Conservation (phyloP, 2,888 invertebrate genomes). For the Synergus laeviventris region DNA sequence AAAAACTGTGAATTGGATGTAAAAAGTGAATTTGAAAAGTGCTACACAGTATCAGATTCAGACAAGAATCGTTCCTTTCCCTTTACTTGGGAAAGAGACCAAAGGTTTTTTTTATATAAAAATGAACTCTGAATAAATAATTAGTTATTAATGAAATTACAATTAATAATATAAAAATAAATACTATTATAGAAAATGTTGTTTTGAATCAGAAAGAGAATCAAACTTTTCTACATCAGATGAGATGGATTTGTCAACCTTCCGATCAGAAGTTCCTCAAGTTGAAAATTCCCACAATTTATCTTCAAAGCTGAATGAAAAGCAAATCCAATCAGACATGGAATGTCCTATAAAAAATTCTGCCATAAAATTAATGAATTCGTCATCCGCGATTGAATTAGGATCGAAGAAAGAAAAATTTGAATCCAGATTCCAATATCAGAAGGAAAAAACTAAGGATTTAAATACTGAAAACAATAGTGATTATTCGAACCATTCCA, state of each 20-base stretch:
- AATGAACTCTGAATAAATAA: neutral
- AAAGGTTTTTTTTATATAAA: neutral
- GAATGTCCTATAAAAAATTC: neutral
- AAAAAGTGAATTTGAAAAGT: conserved; percentile 20
- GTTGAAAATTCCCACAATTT: neutral
- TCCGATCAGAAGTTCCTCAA: conserved; percentile 7
- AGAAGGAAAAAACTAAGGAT: neutral
- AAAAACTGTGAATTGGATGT: neutral
- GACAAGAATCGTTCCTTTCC: conserved; percentile 3
- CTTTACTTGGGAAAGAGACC: neutral
- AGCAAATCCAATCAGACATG: neutral
- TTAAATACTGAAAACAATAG: neutral
- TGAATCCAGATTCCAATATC: neutral
- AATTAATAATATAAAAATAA: neutral
- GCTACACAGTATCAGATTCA: conserved; percentile 15
- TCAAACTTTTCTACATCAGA: neutral
- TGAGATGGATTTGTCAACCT: conserved; percentile 13
- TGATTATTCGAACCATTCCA: neutral
- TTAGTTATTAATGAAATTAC: no score
- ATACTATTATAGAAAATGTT: neutral
- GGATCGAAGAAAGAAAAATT: neutral
- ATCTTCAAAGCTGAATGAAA: neutral
- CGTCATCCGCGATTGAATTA: neutral
- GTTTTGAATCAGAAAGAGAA: conserved; percentile 15
- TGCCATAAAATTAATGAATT: neutral